Percentiles rank a stretch among this genome's conserved stretches.
phyloP scores from a whole-genome alignment of 2,888 invertebrate species.

The Scrobipalpa atriplicella region DNA sequence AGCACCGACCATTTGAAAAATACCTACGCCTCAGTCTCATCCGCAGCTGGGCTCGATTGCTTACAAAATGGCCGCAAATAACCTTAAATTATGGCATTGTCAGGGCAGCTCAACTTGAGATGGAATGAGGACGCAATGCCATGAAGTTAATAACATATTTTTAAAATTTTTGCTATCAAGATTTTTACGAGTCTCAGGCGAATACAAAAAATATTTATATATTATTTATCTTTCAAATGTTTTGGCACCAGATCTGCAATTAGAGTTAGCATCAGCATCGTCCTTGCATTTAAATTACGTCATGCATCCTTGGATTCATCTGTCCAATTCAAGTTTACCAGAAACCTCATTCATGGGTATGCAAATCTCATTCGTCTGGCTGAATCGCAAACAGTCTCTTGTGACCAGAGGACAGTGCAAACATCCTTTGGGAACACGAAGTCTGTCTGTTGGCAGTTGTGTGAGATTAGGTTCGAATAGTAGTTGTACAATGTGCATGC shows the following conservation, averaged over 20 bases:
- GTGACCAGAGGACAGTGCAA: not conserved
- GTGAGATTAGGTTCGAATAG: not conserved
- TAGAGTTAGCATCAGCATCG: no score
- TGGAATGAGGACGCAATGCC: no score
- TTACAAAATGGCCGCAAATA: slow-evolving; percentile 12
- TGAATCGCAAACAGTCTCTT: slow-evolving; percentile 4
- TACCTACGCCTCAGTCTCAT: no score
- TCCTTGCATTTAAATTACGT: not conserved
- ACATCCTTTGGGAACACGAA: not conserved
- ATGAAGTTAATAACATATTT: no score
- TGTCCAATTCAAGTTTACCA: not conserved
- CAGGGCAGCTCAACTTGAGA: not conserved
- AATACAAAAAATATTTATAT: no score
- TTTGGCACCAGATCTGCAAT: not conserved
- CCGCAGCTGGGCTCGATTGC: slow-evolving; percentile 11
- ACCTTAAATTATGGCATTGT: slow-evolving; percentile 13
- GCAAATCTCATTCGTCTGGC: not conserved
- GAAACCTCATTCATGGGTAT: slow-evolving; percentile 2
- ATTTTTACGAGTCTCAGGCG: not conserved
- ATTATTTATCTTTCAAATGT: no score
- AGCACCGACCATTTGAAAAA: no score
- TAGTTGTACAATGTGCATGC: no score
- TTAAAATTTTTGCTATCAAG: no score
- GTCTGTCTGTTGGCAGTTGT: not conserved
- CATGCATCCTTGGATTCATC: not conserved